These are phyloP conservation scores for Nephrotoma appendiculata DNA, from an alignment of 2,888 invertebrate genomes.

Conservation along the genomic window DNA sequence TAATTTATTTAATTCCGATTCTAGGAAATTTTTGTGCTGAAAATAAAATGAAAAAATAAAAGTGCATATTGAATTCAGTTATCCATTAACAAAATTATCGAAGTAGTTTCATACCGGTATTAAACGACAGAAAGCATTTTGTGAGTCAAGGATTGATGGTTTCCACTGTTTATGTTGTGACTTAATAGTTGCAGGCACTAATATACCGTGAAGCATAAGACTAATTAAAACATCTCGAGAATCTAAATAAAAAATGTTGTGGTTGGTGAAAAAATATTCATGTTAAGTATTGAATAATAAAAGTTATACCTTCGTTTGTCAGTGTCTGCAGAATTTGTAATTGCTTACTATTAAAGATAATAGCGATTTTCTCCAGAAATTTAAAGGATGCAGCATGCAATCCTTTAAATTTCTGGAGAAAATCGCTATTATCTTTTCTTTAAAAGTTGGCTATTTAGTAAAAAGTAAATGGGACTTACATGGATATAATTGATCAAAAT, in stretches of 20 bases:
- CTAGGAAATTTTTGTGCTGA: background rate
- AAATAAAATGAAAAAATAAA: no score
- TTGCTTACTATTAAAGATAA: no score
- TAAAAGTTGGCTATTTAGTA: background rate
- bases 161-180: background rate
- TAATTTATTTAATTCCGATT: background rate
- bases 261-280: no score
- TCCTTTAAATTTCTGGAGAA: background rate
- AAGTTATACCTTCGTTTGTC: background rate
- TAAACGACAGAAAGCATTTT: background rate
- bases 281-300: background rate
- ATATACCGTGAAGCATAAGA: background rate
- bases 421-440: background rate
- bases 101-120: background rate
- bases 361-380: no score
- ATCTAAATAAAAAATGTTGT: background rate
- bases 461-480: background rate
- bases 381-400: no score
- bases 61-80: background rate
- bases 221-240: background rate
- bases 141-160: background rate
- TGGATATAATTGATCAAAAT: background rate
- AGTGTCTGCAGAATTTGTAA: background rate
- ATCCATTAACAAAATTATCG: background rate
- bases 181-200: background rate